phyloP scores from a whole-genome alignment of 2,888 invertebrate species.

The Hirtodrosophila cameraria region DNA sequence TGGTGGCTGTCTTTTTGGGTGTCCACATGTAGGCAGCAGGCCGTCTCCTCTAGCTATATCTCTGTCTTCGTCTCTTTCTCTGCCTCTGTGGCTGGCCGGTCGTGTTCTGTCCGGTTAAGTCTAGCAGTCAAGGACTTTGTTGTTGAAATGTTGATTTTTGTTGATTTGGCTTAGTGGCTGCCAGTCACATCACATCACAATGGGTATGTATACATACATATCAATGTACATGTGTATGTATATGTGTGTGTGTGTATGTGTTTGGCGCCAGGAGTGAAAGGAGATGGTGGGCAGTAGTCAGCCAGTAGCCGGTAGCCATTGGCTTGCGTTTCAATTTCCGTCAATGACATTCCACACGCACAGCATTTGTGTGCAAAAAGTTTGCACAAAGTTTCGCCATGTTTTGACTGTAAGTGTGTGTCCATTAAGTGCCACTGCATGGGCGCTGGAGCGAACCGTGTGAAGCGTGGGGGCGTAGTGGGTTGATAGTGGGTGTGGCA shows the following conservation, averaged over 20 bases:
- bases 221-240: not conserved
- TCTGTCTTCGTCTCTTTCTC: not conserved
- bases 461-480: slow-evolving; percentile 7
- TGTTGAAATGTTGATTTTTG: slow-evolving; percentile 80
- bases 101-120: slow-evolving; percentile 70
- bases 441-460: slow-evolving; percentile 46
- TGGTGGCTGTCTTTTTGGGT: slow-evolving; percentile 48
- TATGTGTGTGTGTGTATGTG: slow-evolving; percentile 6
- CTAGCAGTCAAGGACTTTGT: slow-evolving; percentile 78
- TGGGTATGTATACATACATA: slow-evolving; percentile 4
- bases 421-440: slow-evolving; percentile 64
- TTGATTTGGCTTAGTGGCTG: slow-evolving; percentile 79
- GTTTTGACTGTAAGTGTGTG: slow-evolving; percentile 46
- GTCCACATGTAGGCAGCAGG: slow-evolving; percentile 34
- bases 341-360: slow-evolving; percentile 69
- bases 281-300: slow-evolving; percentile 15
- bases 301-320: slow-evolving; percentile 54
- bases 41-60: not conserved
- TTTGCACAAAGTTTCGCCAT: slow-evolving; percentile 67
- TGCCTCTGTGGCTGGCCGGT: slow-evolving; percentile 7
- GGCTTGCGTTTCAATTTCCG: slow-evolving; percentile 83
- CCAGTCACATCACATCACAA: slow-evolving; percentile 68
- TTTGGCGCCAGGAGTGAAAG: slow-evolving; percentile 46
- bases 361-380: slow-evolving; percentile 52
- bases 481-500: slow-evolving; percentile 39